phyloP scores from a whole-genome alignment of 2,113 vertebrate species.

The Hoplias malabaricus region DNA sequence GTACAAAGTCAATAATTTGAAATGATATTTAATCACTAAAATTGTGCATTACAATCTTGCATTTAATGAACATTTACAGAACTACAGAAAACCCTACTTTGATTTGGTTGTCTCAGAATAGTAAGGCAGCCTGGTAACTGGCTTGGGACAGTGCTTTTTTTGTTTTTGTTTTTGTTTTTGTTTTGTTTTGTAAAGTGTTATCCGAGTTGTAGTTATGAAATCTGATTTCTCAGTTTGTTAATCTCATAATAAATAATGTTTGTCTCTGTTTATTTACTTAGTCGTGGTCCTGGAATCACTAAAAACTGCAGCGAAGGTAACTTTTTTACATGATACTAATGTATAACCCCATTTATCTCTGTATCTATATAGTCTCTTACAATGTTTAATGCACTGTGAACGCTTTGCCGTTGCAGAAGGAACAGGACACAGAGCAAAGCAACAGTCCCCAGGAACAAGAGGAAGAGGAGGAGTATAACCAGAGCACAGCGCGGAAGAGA shows the following conservation, averaged over 20 bases:
- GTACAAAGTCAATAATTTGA: slow-evolving; percentile 48
- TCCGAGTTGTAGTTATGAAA: not conserved
- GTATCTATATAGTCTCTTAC: too few relatives aligned
- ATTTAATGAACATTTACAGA: too few relatives aligned
- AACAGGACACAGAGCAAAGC: slow-evolving; percentile 6
- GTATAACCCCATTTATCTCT: not conserved
- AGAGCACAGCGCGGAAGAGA: slow-evolving; percentile 60
- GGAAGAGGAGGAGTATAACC: slow-evolving; percentile 50
- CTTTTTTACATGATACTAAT: not conserved
- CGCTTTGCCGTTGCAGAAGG: not conserved
- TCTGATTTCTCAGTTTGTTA: not conserved
- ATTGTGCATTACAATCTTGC: too few relatives aligned
- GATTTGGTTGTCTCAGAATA: too few relatives aligned
- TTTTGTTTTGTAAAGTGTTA: too few relatives aligned
- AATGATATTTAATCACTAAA: too few relatives aligned
- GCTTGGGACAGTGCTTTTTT: too few relatives aligned
- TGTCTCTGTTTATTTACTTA: slow-evolving; percentile 36
- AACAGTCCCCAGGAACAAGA: slow-evolving; percentile 39
- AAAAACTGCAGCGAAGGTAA: slow-evolving; percentile 60
- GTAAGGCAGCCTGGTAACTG: too few relatives aligned
- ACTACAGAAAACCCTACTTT: too few relatives aligned
- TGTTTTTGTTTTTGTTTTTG: too few relatives aligned
- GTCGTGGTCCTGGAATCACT: slow-evolving; percentile 73
- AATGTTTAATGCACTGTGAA: not conserved
- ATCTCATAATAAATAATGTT: not conserved